Evolutionary conservation across 2,113 vertebrate species (phyloP), one percentile per base, ranked within the genome.

Genomic region (Copsychus sechellarum): DNA sequence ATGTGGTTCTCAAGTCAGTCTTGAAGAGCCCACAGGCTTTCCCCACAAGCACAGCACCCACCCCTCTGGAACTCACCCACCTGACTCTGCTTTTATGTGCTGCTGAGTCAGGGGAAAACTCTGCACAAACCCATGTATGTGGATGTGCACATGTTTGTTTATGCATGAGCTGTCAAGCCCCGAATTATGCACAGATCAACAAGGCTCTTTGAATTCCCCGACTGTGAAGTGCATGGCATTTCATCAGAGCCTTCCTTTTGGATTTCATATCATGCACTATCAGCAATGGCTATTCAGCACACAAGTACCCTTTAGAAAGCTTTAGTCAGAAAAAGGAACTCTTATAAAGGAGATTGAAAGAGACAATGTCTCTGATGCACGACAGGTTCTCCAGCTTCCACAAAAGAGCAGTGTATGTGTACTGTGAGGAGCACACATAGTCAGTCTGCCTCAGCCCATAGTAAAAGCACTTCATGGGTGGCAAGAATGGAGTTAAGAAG

Each of bases 81-180:
- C 38, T 28, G 57, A 82, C 34, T 86, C 78, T 28, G 67, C 64
- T 93, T 87, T 90, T 74, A 53, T 56, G 71, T 50, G 64, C 82
- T 90, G 83, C 74, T 67, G 77, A 92, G 36, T 73, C 81, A 74
- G 67, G 61, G 50, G 51, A 83, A 95, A 88, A 60, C 34, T 8
- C 56, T 31, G 60, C 50, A 16, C 3, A 19, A 50, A 58, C 1
- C 26, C 45, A 5, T 25, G 25, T 53, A 25, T 42, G 69, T 48
- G 43, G 34, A 47, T 34, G 54, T 12, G 92, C 66, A 61, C 50
- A 22, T 11, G 33, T 83, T 92, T 85, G 90, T 76, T 95, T 95
- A 93, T 88, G 92, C 92, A 86, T 36, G 93, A 95, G 92, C 90
- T 93, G 94, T 66, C 90, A 91, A 70, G 8, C 43, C 66, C 36